Base-by-base conservation (phyloP, 1,140 invertebrate genomes). In the Archivesica marissinica region DNA sequence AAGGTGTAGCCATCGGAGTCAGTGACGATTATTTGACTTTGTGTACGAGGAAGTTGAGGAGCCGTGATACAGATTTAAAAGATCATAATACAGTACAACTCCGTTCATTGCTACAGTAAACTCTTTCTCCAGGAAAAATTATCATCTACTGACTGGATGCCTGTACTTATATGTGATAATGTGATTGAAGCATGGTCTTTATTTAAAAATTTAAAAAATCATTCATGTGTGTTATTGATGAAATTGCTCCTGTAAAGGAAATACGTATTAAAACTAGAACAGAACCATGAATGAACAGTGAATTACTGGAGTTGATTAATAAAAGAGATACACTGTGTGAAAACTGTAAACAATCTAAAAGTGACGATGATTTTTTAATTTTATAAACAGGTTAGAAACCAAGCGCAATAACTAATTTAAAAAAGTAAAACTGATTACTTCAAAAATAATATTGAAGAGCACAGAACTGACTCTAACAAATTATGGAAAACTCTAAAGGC, bases 141-240 rank as follows among this genome's bases (percentile, higher is more conserved):
- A 25, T 74, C 52, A 74, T 11, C 39, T 74, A 38, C 33, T 68
- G 64, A 68, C 64, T 68, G 64, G 64, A 68, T 30, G 17, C 25
- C 64, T 68, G 64, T 68, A 38, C 13, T 35, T 7, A 17, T 68
- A 28, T 25, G 30, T 35, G 30, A 68, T 68, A 35, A 68, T 68
- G 33, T 35, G 15, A 20, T 17, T 17, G 64, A 68, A 13, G 64
- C 64, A 20, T 68, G 64, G 64, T 9, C n/a, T 23, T 20, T 13
- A 38, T 68, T 68, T 68, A 68, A 68, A 38, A 13, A 28, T 25
- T 25, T 38, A n/a, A 76, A 56, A 35, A 20, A 28, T 52, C 38
- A 68, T 68, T 68, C n/a, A 38, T 68, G 30, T 33, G 30, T 33
- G 30, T 38, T 35, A 44, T 68, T 35, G 25, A 68, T 35, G 25